Conservation (phyloP, 2,888 invertebrate genomes). For the Idaea biselata region DNA sequence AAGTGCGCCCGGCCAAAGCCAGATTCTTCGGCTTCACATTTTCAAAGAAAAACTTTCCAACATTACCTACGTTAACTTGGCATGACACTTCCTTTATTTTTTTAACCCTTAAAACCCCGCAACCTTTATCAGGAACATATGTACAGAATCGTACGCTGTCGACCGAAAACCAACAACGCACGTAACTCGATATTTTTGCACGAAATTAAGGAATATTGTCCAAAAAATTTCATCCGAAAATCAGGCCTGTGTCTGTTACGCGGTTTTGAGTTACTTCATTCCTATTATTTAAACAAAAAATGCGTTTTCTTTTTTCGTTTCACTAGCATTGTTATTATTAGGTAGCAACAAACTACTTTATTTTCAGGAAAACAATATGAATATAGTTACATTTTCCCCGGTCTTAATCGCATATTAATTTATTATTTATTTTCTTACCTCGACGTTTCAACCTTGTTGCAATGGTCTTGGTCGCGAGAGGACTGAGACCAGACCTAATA, state of each 20-base stretch:
- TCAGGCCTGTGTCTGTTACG: not conserved
- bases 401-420: no score
- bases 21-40: no score
- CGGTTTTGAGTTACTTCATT: not conserved
- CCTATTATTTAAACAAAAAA: not conserved
- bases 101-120: conserved; percentile 30
- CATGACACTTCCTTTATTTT: conserved; percentile 54
- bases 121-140: conserved; percentile 56
- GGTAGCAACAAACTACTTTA: not conserved
- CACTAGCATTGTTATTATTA: not conserved
- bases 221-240: conserved; percentile 40
- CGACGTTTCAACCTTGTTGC: no score
- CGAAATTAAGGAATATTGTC: conserved; percentile 69
- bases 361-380: no score
- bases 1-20: no score
- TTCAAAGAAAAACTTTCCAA: no score
- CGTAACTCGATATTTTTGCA: conserved; percentile 75
- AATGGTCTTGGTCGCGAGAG: no score
- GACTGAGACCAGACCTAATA: no score
- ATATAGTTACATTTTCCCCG: no score
- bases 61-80: not conserved
- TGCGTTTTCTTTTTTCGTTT: not conserved
- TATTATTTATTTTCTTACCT: no score
- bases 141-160: conserved; percentile 55
- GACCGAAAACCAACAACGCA: conserved; percentile 53